Conservation (phyloP, 2,888 invertebrate genomes). For the Barypeithes pellucidus region DNA sequence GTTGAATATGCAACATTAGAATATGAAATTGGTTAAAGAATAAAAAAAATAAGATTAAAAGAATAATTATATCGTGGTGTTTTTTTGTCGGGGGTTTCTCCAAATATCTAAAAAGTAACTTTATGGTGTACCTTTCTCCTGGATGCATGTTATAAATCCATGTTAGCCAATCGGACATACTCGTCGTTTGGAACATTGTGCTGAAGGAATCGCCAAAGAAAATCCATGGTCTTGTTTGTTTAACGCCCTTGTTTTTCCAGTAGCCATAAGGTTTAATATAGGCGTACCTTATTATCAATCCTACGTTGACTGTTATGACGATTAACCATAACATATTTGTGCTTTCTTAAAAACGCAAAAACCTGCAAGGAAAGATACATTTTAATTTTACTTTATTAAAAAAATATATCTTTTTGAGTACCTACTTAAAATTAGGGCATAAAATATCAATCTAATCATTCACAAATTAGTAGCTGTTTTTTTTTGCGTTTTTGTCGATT, state of each 20-base stretch:
- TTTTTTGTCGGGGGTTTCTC: no score
- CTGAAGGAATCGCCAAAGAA: conserved; percentile 56
- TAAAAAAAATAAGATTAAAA: no score
- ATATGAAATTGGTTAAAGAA: no score
- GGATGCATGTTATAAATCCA: not conserved
- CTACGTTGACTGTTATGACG: not conserved
- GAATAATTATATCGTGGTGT: no score
- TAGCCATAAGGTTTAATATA: conserved; percentile 51
- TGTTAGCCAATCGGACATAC: conserved; percentile 47
- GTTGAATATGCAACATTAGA: no score
- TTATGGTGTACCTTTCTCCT: not conserved
- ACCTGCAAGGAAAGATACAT: not conserved
- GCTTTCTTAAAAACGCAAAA: not conserved
- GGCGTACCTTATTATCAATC: conserved; percentile 21
- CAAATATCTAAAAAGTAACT: no score
- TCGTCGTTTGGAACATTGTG: conserved; percentile 44
- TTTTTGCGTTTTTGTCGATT: no score
- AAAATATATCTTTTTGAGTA: no score
- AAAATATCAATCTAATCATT: no score
- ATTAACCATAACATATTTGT: not conserved
- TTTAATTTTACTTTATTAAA: no score
- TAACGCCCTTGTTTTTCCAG: conserved; percentile 58
- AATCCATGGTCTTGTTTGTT: conserved; percentile 54
- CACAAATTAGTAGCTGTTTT: no score
- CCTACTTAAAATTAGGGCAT: no score